phyloP scores from a whole-genome alignment of 2,113 vertebrate genomes.

The Chitala chitala region DNA sequence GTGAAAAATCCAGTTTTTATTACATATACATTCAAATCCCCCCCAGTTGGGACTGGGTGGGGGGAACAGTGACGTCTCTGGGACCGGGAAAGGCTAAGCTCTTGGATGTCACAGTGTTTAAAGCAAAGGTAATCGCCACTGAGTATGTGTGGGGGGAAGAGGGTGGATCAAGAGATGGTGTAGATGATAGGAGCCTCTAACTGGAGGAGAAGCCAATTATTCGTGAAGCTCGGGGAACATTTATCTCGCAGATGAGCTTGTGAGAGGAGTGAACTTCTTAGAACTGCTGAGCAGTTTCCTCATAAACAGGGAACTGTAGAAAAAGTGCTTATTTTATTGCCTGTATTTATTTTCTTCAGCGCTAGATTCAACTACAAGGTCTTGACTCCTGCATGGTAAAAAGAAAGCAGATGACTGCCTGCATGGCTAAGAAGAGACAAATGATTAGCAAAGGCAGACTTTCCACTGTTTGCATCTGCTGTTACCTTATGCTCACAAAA shows the following conservation, averaged over 20 bases:
- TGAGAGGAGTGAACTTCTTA: constrained; percentile 20
- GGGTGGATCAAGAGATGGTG: too few relatives aligned
- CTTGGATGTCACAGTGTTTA: background rate
- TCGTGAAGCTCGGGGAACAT: background rate
- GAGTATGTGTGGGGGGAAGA: background rate
- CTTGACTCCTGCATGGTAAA: too few relatives aligned
- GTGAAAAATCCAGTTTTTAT: constrained; percentile 59
- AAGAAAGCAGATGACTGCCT: too few relatives aligned
- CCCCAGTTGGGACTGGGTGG: constrained; percentile 37
- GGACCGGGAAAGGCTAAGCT: constrained; percentile 30
- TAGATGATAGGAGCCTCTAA: background rate
- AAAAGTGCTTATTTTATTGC: background rate
- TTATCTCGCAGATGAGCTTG: constrained; percentile 24
- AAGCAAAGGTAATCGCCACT: background rate
- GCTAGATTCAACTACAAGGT: background rate
- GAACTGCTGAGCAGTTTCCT: constrained; percentile 7
- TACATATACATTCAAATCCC: constrained; percentile 37
- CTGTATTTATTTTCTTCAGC: constrained; percentile 4
- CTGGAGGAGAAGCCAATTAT: background rate
- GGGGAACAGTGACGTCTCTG: constrained; percentile 35
- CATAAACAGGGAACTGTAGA: background rate
- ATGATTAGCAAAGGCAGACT: too few relatives aligned
- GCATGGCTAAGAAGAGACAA: background rate
- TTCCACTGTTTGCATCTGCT: background rate
- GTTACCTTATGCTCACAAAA: too few relatives aligned